A percentile compares a stretch with the other conserved stretches of the same genome.
These are phyloP conservation scores for Drosophila saltans DNA, from an alignment of 1,140 invertebrate species.

Conservation along the genomic window DNA sequence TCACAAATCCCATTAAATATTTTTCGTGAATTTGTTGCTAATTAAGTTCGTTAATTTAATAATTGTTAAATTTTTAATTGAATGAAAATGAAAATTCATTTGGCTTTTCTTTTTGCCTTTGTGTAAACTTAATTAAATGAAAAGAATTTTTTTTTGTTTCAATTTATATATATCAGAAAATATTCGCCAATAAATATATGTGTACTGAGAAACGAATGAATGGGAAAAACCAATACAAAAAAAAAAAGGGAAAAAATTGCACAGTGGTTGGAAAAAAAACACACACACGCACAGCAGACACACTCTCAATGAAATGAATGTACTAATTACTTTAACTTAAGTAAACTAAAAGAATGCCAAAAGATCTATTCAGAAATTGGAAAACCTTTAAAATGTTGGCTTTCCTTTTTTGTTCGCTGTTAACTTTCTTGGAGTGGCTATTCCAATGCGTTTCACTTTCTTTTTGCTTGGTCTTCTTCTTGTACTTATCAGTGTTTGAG, in stretches of 20 bases:
- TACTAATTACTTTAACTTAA: too few relatives aligned
- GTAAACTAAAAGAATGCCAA: too few relatives aligned
- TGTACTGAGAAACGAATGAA: not conserved
- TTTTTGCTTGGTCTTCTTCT: not conserved
- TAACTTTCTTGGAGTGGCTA: too few relatives aligned
- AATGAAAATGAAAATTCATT: constrained; percentile 63
- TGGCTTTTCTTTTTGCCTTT: constrained; percentile 44
- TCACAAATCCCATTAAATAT: constrained; percentile 67
- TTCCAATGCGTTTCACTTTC: not conserved
- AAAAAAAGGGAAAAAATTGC: too few relatives aligned
- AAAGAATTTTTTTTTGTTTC: constrained; percentile 53
- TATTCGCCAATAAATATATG: not conserved
- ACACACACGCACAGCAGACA: too few relatives aligned
- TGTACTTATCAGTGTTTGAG: not conserved
- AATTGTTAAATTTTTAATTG: constrained; percentile 71
- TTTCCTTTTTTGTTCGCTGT: too few relatives aligned
- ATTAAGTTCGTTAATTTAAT: constrained; percentile 71
- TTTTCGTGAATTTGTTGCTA: constrained; percentile 65
- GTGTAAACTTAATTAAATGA: constrained; percentile 64
- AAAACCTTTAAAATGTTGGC: too few relatives aligned
- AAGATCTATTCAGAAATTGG: too few relatives aligned
- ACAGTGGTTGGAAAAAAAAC: too few relatives aligned
- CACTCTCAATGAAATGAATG: too few relatives aligned
- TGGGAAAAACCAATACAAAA: not conserved
- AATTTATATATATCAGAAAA: not conserved